A percentile compares a stretch with the other conserved stretches of the same genome.
Evolutionary conservation across 23 tunicate species (phyloP).

Genomic region (Diplosoma virens): DNA sequence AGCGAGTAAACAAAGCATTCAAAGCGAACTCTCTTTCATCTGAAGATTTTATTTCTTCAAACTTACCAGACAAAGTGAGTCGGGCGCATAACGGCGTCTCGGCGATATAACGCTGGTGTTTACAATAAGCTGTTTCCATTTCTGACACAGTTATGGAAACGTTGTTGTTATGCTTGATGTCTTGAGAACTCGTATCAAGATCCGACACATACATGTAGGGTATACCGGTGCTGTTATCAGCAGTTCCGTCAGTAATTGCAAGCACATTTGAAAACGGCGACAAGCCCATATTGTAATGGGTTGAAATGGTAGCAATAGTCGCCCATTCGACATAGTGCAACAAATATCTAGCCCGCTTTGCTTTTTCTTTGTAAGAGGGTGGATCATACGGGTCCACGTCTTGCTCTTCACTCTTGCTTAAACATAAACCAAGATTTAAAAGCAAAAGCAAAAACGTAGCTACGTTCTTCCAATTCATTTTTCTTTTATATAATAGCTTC

Average conservation of each 20-base stretch:
- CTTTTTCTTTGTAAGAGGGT: background rate
- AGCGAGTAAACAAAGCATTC: constrained; percentile 64
- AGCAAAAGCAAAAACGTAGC: too few species aligned
- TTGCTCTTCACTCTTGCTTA: too few species aligned
- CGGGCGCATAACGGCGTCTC: constrained; percentile 83
- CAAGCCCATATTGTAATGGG: constrained; percentile 25
- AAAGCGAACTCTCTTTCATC: constrained; percentile 61
- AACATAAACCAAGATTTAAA: too few species aligned
- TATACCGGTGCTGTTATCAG: constrained; percentile 66
- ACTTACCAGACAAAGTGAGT: constrained; percentile 57
- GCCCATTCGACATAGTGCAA: constrained; percentile 38
- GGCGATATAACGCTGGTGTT: constrained; percentile 23
- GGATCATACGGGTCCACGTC: constrained; percentile 17
- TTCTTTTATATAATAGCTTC: too few species aligned
- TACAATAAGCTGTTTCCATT: constrained; percentile 52
- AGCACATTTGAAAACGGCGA: constrained; percentile 79
- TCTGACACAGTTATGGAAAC: constrained; percentile 69
- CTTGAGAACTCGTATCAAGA: constrained; percentile 40
- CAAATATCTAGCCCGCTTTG: constrained; percentile 27
- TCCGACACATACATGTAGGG: constrained; percentile 75
- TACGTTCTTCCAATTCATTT: too few species aligned
- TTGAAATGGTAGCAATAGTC: constrained; percentile 54
- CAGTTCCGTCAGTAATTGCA: constrained; percentile 73
- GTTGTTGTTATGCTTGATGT: constrained; percentile 20
- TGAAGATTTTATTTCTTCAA: constrained; percentile 21